phyloP scores from a whole-genome alignment of 2,797 vertebrate genomes.

The Myotis myotis region DNA sequence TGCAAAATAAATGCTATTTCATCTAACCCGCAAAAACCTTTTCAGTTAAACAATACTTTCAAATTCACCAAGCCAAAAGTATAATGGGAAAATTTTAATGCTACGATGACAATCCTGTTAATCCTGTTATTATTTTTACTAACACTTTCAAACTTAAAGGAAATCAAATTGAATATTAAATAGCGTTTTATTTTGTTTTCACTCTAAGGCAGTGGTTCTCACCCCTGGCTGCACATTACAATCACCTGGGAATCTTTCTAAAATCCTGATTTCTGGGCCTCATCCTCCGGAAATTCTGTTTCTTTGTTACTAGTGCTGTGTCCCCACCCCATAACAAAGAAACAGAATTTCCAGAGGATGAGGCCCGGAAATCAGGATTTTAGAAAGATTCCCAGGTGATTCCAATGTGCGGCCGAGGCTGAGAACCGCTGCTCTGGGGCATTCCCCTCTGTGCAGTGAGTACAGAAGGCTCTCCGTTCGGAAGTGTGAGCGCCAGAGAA shows the following conservation, averaged over 20 bases:
- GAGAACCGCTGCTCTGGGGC: neutral
- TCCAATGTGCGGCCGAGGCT: too few relatives aligned
- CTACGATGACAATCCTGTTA: conserved; percentile 52
- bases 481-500: neutral
- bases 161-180: conserved; percentile 6
- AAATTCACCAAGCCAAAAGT: conserved; percentile 60
- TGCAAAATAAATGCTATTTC: conserved; percentile 61
- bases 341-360: too few relatives aligned
- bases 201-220: neutral
- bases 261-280: too few relatives aligned
- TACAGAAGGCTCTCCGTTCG: neutral
- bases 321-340: too few relatives aligned
- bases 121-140: neutral
- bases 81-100: conserved; percentile 37
- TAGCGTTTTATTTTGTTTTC: conserved; percentile 3
- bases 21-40: conserved; percentile 58
- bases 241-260: too few relatives aligned
- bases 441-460: neutral
- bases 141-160: conserved; percentile 37
- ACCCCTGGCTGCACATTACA: too few relatives aligned
- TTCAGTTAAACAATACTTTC: conserved; percentile 68
- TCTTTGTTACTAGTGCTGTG: too few relatives aligned
- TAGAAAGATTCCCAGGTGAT: too few relatives aligned
- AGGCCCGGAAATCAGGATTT: too few relatives aligned
- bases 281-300: too few relatives aligned